phyloP scores from a whole-genome alignment of 1,140 invertebrate genomes.

The Microplitis mediator region DNA sequence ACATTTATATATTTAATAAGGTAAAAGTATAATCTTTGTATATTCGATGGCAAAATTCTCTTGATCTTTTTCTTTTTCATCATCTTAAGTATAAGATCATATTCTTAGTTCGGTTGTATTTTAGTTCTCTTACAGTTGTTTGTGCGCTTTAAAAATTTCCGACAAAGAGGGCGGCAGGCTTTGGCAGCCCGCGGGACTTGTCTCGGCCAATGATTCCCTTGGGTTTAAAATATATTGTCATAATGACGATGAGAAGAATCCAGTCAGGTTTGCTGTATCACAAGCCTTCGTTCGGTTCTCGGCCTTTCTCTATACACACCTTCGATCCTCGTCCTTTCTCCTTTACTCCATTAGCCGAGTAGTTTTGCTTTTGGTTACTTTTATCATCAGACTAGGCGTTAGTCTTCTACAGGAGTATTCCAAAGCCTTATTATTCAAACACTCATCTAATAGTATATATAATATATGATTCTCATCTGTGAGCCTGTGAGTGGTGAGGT shows the following conservation, averaged over 20 bases:
- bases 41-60: too few relatives aligned
- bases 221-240: constrained; percentile 38
- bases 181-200: constrained; percentile 48
- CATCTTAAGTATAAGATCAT: background rate
- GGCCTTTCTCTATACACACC: background rate
- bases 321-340: background rate
- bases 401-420: too few relatives aligned
- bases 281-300: background rate
- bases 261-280: constrained; percentile 12
- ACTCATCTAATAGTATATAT: too few relatives aligned
- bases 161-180: constrained; percentile 55
- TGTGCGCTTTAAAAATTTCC: constrained; percentile 54
- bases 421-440: too few relatives aligned
- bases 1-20: background rate
- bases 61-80: background rate
- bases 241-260: constrained; percentile 37
- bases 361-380: background rate
- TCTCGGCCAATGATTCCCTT: constrained; percentile 48
- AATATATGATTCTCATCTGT: too few relatives aligned
- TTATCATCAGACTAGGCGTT: too few relatives aligned
- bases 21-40: too few relatives aligned
- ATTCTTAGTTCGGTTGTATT: constrained; percentile 8
- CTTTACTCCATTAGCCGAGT: background rate
- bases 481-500: too few relatives aligned
- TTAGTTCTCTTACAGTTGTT: constrained; percentile 18